Percentiles rank a stretch among this genome's conserved stretches.
Conservation (phyloP, 2,888 invertebrate species). For the Macrosiphum euphorbiae region DNA sequence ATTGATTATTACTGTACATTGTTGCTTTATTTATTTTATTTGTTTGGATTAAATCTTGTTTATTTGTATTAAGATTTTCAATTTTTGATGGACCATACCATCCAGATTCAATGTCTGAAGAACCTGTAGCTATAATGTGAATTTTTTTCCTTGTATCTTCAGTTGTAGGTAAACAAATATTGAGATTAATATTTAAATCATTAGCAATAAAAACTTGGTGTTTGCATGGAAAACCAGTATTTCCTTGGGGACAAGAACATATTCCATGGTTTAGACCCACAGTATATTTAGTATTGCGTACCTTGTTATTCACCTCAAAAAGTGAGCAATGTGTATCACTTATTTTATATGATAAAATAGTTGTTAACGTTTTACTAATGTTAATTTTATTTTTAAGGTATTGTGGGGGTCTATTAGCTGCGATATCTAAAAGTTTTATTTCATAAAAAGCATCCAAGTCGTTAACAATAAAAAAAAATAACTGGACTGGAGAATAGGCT, state of each 20-base stretch:
- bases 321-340: neutral
- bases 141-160: constrained; percentile 30
- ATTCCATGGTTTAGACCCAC: neutral
- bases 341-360: no score
- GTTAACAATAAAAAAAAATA: no score
- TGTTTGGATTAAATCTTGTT: no score
- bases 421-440: no score
- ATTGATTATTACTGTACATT: no score
- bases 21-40: no score
- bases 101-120: neutral
- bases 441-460: no score
- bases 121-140: constrained; percentile 26
- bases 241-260: constrained; percentile 11
- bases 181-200: neutral
- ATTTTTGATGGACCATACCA: no score
- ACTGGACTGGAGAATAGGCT: no score
- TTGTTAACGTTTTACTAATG: neutral
- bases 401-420: neutral
- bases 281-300: neutral
- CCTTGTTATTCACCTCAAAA: neutral
- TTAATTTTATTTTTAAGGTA: constrained; percentile 19
- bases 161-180: neutral
- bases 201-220: constrained; percentile 6
- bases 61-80: no score
- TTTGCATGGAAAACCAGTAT: neutral